phyloP scores from a whole-genome alignment of 2,113 vertebrate species.

The Ploceus nigricollis region DNA sequence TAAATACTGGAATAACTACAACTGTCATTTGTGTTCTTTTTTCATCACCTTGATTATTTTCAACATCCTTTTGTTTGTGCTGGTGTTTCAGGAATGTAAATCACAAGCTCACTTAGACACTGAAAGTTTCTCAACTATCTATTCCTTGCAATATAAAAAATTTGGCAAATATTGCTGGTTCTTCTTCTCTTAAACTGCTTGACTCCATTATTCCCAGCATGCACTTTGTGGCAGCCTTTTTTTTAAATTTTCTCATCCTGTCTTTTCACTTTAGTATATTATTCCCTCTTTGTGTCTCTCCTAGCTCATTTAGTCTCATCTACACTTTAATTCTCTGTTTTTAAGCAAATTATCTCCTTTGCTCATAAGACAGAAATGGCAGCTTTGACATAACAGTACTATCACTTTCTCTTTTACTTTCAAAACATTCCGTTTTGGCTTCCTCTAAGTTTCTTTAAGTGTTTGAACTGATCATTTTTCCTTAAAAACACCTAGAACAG shows the following conservation, averaged over 20 bases:
- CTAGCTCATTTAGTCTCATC: neutral
- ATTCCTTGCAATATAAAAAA: neutral
- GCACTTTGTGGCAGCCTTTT: neutral
- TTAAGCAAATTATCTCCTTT: neutral
- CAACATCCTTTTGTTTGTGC: neutral
- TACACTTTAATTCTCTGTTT: neutral
- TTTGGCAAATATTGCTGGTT: neutral
- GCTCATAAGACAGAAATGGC: neutral
- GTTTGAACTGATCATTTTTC: neutral
- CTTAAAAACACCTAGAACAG: neutral
- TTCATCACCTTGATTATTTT: neutral
- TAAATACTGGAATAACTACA: neutral
- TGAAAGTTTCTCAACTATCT: neutral
- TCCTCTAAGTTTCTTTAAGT: neutral
- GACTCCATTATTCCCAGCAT: neutral
- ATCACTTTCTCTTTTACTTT: neutral
- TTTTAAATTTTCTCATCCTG: neutral
- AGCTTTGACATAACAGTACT: neutral
- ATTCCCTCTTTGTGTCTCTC: neutral
- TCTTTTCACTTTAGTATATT: neutral
- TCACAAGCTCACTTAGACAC: neutral
- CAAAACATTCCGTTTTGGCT: neutral
- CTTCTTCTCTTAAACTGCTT: neutral
- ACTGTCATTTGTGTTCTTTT: neutral
- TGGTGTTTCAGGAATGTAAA: neutral